These are phyloP conservation scores for Tympanoctomys barrerae DNA, from an alignment of 2,797 vertebrate genomes.

Conservation along the genomic window DNA sequence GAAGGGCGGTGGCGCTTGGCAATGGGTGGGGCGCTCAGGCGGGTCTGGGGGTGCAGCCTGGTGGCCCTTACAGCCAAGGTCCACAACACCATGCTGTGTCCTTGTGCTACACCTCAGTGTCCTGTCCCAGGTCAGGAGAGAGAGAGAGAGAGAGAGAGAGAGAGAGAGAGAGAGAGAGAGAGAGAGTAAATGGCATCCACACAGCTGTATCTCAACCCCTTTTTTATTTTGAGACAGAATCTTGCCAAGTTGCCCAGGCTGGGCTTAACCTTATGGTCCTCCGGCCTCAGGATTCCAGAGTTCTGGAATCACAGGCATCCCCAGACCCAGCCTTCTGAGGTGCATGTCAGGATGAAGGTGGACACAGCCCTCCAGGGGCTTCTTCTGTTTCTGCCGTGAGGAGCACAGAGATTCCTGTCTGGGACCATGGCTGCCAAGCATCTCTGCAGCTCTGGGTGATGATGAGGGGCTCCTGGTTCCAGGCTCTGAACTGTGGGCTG, in stretches of 20 bases:
- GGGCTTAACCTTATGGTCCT: background rate
- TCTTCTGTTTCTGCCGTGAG: background rate
- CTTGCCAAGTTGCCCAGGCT: background rate
- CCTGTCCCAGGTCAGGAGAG: background rate
- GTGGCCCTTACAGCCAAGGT: background rate
- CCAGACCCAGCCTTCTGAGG: accelerated
- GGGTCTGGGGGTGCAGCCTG: too few species aligned
- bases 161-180: too few species aligned
- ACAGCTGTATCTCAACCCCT: background rate
- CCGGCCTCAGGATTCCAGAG: background rate
- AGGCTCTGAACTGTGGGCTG: background rate
- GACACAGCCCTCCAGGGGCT: too few species aligned
- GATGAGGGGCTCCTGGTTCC: background rate
- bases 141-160: too few species aligned
- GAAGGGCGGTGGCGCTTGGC: too few species aligned
- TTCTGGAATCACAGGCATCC: accelerated
- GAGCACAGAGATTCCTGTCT: accelerated
- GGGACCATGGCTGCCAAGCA: accelerated
- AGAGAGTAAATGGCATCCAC: background rate
- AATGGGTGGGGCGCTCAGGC: too few species aligned
- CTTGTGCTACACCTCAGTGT: accelerated
- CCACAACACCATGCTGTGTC: background rate
- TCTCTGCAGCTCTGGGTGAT: accelerated
- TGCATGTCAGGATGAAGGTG: too few species aligned
- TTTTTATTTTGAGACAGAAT: background rate